Percentiles rank a stretch among this genome's conserved stretches.
phyloP scores from a whole-genome alignment of 2,888 invertebrate genomes.

The Baccha elongata region DNA sequence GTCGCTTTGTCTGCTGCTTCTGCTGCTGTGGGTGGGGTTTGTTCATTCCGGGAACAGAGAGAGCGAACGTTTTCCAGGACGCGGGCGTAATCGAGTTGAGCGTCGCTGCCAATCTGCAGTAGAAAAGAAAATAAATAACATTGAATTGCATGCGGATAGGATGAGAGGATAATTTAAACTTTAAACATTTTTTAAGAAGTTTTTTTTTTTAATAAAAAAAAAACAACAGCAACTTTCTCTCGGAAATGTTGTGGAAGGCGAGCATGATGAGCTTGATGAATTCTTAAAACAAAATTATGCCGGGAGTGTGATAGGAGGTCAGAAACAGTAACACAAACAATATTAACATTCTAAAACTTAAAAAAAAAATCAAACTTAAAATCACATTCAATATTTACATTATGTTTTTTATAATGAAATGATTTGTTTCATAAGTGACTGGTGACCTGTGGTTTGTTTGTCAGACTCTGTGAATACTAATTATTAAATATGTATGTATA shows the following conservation, averaged over 20 bases:
- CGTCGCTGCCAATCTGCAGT: constrained; percentile 79
- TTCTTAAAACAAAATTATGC: constrained; percentile 2
- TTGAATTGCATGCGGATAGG: neutral
- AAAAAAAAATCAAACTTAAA: neutral
- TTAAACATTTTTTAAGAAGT: constrained; percentile 16
- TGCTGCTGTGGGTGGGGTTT: constrained; percentile 77
- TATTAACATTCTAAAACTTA: constrained; percentile 7
- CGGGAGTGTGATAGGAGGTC: neutral
- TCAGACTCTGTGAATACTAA: too few species aligned
- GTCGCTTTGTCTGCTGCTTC: constrained; percentile 75
- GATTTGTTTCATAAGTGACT: too few species aligned
- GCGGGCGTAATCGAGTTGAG: constrained; percentile 81
- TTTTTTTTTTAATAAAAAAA: constrained; percentile 22
- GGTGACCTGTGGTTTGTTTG: too few species aligned
- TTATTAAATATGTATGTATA: too few species aligned
- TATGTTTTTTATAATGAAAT: too few species aligned
- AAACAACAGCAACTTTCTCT: constrained; percentile 49
- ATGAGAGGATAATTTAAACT: constrained; percentile 12
- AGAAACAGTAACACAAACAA: constrained; percentile 5
- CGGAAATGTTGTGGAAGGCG: constrained; percentile 41
- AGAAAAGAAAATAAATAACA: constrained; percentile 11
- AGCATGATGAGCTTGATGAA: constrained; percentile 55
- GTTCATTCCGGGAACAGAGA: constrained; percentile 85
- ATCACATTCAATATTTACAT: neutral
- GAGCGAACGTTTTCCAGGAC: constrained; percentile 85